Percentiles rank a stretch among this genome's conserved stretches.
Conservation (phyloP, 2,888 invertebrate species). For the Cataglyphis cursor region DNA sequence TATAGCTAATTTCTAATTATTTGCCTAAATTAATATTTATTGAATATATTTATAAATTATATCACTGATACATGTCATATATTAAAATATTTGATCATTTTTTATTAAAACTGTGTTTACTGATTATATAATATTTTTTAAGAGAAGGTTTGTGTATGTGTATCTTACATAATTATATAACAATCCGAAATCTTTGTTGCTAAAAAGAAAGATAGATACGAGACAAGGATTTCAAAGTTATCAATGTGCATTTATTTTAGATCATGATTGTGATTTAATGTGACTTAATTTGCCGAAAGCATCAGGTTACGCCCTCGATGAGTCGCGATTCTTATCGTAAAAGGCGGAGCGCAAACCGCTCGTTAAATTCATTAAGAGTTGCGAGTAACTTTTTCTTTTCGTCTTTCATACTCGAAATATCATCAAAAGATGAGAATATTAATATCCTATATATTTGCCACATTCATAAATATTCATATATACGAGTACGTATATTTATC, state of each 20-base stretch:
- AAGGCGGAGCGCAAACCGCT: slow-evolving; percentile 15
- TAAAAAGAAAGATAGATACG: neutral
- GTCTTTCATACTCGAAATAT: neutral
- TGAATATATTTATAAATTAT: neutral
- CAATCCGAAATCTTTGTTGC: neutral
- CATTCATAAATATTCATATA: neutral
- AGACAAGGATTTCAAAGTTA: slow-evolving; percentile 1
- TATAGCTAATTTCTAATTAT: neutral
- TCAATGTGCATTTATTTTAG: slow-evolving; percentile 12
- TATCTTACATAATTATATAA: neutral
- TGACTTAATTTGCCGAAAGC: slow-evolving; percentile 24
- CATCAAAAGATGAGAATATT: slow-evolving; percentile 2
- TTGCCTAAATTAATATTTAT: neutral
- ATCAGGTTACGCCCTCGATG: slow-evolving; percentile 28
- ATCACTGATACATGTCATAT: neutral
- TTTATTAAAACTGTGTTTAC: neutral
- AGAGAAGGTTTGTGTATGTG: neutral
- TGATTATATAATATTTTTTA: neutral
- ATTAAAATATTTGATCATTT: neutral
- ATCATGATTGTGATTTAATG: neutral
- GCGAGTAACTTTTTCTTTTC: slow-evolving; percentile 16
- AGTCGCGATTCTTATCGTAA: slow-evolving; percentile 41
- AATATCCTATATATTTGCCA: neutral
- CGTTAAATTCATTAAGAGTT: slow-evolving; percentile 39
- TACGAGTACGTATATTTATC: neutral